Conservation (phyloP, 2,888 invertebrate species). For the Archips crataeganus region DNA sequence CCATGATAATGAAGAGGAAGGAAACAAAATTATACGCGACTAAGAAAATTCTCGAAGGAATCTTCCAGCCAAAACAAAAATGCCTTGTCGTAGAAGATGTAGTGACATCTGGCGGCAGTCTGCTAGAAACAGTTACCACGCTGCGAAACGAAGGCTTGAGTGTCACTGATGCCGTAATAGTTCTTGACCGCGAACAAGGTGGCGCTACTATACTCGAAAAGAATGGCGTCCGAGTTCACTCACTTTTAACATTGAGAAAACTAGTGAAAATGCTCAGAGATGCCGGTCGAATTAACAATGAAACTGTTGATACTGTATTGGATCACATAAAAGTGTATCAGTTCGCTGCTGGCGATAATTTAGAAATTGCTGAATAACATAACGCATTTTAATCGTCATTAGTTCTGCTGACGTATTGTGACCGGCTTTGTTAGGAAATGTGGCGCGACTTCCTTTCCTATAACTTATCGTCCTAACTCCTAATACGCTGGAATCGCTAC, state of each 20-base stretch:
- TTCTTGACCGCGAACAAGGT: conserved; percentile 98
- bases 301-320: conserved; percentile 70
- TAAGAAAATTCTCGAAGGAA: conserved; percentile 97
- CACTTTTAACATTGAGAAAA: conserved; percentile 88
- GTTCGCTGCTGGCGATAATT: conserved; percentile 55
- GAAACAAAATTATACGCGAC: conserved; percentile 98
- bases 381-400: conserved; percentile 7
- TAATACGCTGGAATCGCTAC: conserved; percentile 19
- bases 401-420: conserved; percentile 7
- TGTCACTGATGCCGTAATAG: conserved; percentile 93
- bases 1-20: conserved; percentile 97
- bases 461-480: conserved; percentile 8
- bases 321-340: conserved; percentile 76
- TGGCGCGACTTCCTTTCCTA: conserved; percentile 16
- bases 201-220: conserved; percentile 90
- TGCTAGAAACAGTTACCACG: conserved; percentile 94
- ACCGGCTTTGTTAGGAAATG: conserved; percentile 3
- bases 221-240: conserved; percentile 89
- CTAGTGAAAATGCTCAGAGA: conserved; percentile 87
- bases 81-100: conserved; percentile 98
- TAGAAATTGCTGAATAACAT: conserved; percentile 25
- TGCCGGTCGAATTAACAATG: conserved; percentile 86
- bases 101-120: conserved; percentile 96
- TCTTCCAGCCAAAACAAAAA: conserved; percentile 87
- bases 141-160: conserved; percentile 86